Conservation (phyloP, 2,888 invertebrate species). For the Epistrophe eligans region DNA sequence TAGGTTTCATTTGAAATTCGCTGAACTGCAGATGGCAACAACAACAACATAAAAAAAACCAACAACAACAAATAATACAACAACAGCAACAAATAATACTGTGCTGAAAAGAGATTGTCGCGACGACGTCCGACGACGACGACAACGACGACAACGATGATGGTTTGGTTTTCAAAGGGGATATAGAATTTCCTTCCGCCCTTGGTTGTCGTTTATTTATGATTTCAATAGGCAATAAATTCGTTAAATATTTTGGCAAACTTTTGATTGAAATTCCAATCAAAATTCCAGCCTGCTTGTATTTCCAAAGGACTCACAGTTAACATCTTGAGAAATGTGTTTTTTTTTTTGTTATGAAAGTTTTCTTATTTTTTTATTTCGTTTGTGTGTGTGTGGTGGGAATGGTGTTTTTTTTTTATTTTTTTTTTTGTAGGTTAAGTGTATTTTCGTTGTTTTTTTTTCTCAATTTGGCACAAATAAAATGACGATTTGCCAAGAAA, state of each 20-base stretch:
- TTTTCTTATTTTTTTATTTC: background rate
- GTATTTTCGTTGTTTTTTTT: background rate
- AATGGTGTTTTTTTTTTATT: no score
- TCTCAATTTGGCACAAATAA: constrained; percentile 21
- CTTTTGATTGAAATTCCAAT: constrained; percentile 75
- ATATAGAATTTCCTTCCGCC: constrained; percentile 44
- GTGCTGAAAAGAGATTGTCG: constrained; percentile 42
- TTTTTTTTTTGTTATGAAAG: constrained; percentile 9
- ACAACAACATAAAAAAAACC: no score
- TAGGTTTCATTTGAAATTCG: background rate
- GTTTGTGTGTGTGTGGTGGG: background rate
- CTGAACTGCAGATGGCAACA: constrained; percentile 13
- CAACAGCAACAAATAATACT: background rate
- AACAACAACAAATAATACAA: background rate
- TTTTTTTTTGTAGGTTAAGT: constrained; percentile 8
- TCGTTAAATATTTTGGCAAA: constrained; percentile 70
- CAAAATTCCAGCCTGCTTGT: constrained; percentile 61
- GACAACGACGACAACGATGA: constrained; percentile 16
- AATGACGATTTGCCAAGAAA: constrained; percentile 60
- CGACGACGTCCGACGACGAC: constrained; percentile 1
- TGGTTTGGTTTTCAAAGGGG: constrained; percentile 44
- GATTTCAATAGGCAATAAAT: constrained; percentile 74
- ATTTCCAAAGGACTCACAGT: constrained; percentile 26
- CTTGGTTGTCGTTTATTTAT: constrained; percentile 41
- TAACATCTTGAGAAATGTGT: constrained; percentile 23